Base-by-base conservation (phyloP, 2,888 invertebrate genomes). In the Fissipunctia ypsillon region DNA sequence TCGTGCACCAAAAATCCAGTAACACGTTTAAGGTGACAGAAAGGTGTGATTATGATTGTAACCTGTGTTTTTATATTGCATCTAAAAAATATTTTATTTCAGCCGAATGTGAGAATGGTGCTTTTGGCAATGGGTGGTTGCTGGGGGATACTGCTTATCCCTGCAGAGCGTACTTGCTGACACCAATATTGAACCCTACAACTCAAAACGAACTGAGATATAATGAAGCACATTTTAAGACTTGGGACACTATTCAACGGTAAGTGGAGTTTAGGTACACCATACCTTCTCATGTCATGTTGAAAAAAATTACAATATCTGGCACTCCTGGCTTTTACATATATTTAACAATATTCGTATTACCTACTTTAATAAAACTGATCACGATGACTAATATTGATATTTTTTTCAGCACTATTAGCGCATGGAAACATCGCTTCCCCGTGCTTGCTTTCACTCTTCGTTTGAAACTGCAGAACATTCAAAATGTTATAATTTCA, bases 111-210 rank as follows among this genome's bases (percentile, higher is more conserved):
- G 52, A 25, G 14, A 52, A 25, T 25, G 52, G 52, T 25, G 14
- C 52, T 52, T 25, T 52, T 52, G 52, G 52, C 1, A 52, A 52
- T 48, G 59, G 48, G n/a, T 83, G 83, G 80, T 54, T 83, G 31
- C 63, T 83, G 35, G 80, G 82, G n/a, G 78, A 82, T 64, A 76
- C 67, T 74, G 80, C 82, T 31, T 82, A 78, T 57, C 78, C 76
- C 1, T 35, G 31, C 4, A 81, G 43, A 38, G 48, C 73, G 28
- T 80, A 80, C 28, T 48, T 83, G 25, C 69, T 83, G 59, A 75
- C 81, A 43, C 81, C 77, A 14, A 48, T 83, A 54, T 25, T 79
- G 10, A 79, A 76, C 48, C 77, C 83, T 2, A n/a, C 48, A 61
- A n/a, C 73, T 43, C 31, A 14, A 38, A 65, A 65, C 60, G 57